Evolutionary conservation across 2,113 vertebrate genomes (phyloP), one percentile per base, ranked within the genome.

Genomic region (Podarcis muralis): DNA sequence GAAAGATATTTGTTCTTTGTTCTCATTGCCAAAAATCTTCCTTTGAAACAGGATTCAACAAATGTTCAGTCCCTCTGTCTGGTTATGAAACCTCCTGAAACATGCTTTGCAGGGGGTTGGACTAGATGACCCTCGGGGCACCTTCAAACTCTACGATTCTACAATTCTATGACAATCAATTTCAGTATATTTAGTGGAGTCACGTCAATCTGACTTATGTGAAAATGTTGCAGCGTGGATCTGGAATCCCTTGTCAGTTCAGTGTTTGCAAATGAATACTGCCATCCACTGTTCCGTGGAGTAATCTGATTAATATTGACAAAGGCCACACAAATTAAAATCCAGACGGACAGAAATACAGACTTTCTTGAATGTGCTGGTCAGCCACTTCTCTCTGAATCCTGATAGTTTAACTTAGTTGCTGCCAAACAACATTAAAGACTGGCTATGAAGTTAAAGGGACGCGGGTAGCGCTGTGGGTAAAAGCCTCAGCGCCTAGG

Each of bases 211-310:
- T 79, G 76, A 87, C 76, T 95, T 89, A 93, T 35, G 76, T 27
- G 40, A 79, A 83, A 83, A 83, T 69, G 15, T 37, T 35, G 43
- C 65, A 32, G 20, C 12, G 65, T 65, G 68, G 32, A 87, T n/a
- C 4, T 7, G 27, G 68, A 72, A 74, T 74, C 68, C 6, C 68
- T 87, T 59, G 6, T 72, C 53, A 65, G 53, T 13, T 81, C 8
- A 40, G 53, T 62, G 32, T 74, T 87, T 62, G 68, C 15, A 68
- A 87, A 81, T 35, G 48, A 87, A 81, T 32, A 87, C 68, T 87
- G 86, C 78, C 86, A 81, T 87, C 86, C 93, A 93, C 94, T 94
- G 95, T 95, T 93, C 76, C 88, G 92, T 86, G 84, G 77, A 71
- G 48, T 91, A 91, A 95, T 62, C 15, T 15, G 48, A 72, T 74